Conservation (phyloP, 2,888 invertebrate species). For the Zelleria hepariella region DNA sequence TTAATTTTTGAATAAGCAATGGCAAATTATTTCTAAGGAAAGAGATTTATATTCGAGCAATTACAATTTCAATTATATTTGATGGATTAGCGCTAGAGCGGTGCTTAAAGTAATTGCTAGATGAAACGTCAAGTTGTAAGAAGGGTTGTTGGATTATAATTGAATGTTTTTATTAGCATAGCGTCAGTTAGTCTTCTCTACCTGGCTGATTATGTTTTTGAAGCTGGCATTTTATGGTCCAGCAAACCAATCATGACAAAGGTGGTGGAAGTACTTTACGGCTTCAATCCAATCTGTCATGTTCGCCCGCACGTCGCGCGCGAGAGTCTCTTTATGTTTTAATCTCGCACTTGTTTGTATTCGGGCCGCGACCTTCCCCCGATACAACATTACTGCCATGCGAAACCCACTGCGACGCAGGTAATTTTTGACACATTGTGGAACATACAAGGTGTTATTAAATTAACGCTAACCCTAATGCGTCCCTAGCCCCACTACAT, state of each 20-base stretch:
- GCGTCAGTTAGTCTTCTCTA: background rate
- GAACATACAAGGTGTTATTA: too few species aligned
- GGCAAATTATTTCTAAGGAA: slow-evolving; percentile 63
- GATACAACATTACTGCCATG: too few species aligned
- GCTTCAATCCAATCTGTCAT: background rate
- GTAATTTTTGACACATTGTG: too few species aligned
- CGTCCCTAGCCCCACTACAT: too few species aligned
- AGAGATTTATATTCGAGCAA: slow-evolving; percentile 57
- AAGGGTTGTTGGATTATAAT: background rate
- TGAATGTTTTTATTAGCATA: background rate
- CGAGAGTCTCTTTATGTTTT: background rate
- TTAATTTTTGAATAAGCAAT: slow-evolving; percentile 72
- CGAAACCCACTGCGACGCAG: too few species aligned
- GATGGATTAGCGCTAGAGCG: slow-evolving; percentile 31
- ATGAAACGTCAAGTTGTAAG: background rate
- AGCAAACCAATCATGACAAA: background rate
- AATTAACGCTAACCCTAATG: too few species aligned
- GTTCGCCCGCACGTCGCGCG: background rate
- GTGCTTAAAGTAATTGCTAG: background rate
- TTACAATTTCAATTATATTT: slow-evolving; percentile 59
- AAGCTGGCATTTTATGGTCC: background rate
- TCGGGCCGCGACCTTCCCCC: background rate
- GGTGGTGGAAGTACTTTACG: background rate
- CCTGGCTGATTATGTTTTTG: background rate
- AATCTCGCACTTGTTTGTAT: background rate